Evolutionary conservation across 64 coral and sea anemone genomes (phyloP).

Genomic region (Actinia equina): DNA sequence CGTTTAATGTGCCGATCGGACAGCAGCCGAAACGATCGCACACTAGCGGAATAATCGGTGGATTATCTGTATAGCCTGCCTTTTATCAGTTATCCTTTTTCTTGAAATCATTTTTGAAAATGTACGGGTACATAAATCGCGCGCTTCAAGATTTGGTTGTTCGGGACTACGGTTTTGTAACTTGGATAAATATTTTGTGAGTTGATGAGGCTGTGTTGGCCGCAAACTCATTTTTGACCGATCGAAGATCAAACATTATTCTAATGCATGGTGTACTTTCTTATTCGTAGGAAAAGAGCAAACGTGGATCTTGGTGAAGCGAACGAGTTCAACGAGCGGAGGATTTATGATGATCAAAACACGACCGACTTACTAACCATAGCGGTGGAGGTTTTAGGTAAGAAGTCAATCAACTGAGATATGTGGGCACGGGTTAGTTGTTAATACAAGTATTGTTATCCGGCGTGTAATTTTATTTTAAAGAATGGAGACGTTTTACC

Average conservation of each 20-base stretch:
- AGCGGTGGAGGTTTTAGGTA: constrained; percentile 73
- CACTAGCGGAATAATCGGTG: not conserved
- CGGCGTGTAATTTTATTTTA: not conserved
- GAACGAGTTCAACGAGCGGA: constrained; percentile 77
- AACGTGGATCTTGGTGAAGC: constrained; percentile 77
- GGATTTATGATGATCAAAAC: constrained; percentile 97
- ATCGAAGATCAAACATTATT: not conserved
- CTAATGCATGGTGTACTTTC: not conserved
- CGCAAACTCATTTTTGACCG: not conserved
- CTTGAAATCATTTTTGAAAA: constrained; percentile 2
- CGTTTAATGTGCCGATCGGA: constrained; percentile 1
- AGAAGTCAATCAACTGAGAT: constrained; percentile 20
- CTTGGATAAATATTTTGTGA: constrained; percentile 92
- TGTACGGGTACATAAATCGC: constrained; percentile 96
- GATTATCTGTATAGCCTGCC: not conserved
- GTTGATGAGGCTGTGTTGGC: not conserved
- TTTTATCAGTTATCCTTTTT: not conserved
- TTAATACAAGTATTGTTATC: not conserved
- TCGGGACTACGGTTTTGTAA: constrained; percentile 68
- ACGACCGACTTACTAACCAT: constrained; percentile 76
- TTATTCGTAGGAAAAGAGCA: constrained; percentile 68
- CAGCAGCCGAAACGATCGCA: not conserved
- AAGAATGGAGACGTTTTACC: not conserved
- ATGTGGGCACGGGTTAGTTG: not conserved
- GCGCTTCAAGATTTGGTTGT: constrained; percentile 90